Evolutionary conservation across 2,797 vertebrate genomes (phyloP), one percentile per base, ranked within the genome.

Genomic region (Amphiprion clarkii): DNA sequence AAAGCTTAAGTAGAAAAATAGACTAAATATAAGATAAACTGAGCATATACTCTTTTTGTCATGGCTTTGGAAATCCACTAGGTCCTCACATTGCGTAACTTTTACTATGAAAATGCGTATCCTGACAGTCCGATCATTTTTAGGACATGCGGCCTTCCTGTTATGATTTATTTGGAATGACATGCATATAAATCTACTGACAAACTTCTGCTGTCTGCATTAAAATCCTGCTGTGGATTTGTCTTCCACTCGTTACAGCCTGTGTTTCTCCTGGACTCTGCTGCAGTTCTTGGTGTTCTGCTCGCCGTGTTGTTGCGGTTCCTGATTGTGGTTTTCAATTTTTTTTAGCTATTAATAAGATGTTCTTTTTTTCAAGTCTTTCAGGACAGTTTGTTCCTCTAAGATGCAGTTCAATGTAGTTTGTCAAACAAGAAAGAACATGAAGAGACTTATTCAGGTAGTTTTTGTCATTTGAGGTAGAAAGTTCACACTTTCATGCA

Each of bases 341-440:
- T 72, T 72, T 51, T 52, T 46, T 31, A 58, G 16, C 36, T 58
- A 31, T 39, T 51, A 23, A 72, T 58, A 19, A 14, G 11, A 46
- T 19, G 19, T 19, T 16, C 23, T 21, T 42, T 5, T 23, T 7
- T n/a, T 23, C 16, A 2, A 42, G 5, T 4, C 25, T 46, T 69
- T 76, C 70, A 27, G 75, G 55, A 88, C 81, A 44, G 78, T 72
- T 69, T 76, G 51, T 85, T 80, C 78, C 51, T 83, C 71, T 66
- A 71, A 74, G 48, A 31, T 48, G 71, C 49, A 16, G 12, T 21
- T 69, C 56, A 16, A 36, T 0, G 10, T 48, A 40, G 77, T 79
- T 66, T 62, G 46, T 67, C 55, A 82, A 33, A 79, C 17, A 39
- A 42, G n/a, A 71, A 29, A 42, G 1, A 70, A 31, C 27, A 19